Evolutionary conservation across 1,140 invertebrate genomes (phyloP).

Genomic region (Temnothorax nylanderi): DNA sequence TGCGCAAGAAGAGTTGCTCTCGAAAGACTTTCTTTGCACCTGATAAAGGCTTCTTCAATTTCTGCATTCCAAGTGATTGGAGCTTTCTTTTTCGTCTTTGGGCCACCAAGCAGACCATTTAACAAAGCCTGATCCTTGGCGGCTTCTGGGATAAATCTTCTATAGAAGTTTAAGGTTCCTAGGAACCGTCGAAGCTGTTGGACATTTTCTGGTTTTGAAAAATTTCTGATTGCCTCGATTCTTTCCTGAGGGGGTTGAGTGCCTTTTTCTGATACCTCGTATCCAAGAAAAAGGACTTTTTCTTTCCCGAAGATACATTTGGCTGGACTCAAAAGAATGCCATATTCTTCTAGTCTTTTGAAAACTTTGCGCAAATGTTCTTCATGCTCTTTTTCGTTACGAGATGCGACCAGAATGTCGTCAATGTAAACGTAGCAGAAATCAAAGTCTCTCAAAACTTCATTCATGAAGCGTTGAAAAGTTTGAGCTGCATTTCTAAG

Average conservation of each 20-base stretch:
- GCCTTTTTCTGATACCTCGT: background rate
- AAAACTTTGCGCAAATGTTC: background rate
- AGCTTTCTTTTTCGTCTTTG: background rate
- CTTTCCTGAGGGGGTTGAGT: background rate
- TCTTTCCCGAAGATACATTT: background rate
- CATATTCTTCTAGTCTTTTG: background rate
- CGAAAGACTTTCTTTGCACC: no score
- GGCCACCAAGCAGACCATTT: no score
- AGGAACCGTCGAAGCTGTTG: background rate
- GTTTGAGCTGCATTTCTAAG: background rate
- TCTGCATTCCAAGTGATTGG: background rate
- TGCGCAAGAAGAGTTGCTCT: background rate
- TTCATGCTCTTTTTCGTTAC: no score
- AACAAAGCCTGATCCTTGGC: no score
- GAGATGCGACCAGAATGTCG: background rate
- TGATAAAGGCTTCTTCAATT: background rate
- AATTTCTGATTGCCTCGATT: accelerated
- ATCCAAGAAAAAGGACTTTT: background rate
- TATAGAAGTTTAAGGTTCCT: background rate
- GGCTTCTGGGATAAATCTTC: background rate
- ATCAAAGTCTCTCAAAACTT: accelerated
- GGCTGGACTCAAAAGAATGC: background rate
- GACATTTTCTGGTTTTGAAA: background rate
- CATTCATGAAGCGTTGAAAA: background rate
- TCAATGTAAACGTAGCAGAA: background rate